phyloP scores from a whole-genome alignment of 2,113 vertebrate species.

The Murina feae region DNA sequence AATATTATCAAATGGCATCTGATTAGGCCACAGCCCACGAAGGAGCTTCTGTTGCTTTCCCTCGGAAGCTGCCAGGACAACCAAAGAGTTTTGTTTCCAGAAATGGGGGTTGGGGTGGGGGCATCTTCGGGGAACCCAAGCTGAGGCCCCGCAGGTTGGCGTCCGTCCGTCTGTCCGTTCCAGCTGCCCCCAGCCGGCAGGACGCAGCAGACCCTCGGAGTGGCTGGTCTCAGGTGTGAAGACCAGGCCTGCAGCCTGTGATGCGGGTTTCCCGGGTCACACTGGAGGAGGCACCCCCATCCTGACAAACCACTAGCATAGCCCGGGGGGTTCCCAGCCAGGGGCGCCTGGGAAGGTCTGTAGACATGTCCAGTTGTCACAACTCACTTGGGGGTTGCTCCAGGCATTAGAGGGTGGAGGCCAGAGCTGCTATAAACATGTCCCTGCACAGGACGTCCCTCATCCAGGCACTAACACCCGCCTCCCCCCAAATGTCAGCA shows the following conservation, averaged over 20 bases:
- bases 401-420: neutral
- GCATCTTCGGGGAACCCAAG: neutral
- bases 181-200: neutral
- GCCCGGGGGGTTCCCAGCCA: neutral
- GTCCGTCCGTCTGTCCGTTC: no score
- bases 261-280: neutral
- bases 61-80: neutral
- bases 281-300: neutral
- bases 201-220: neutral
- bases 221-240: neutral
- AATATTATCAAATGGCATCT: neutral
- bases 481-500: neutral
- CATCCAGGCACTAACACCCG: neutral
- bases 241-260: neutral
- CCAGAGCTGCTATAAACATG: neutral
- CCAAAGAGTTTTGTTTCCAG: neutral
- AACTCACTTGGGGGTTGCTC: neutral
- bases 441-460: neutral
- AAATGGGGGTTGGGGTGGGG: neutral
- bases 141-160: neutral
- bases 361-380: neutral
- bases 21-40: constrained; percentile 21
- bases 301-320: neutral
- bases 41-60: neutral
- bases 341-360: neutral